A percentile compares a stretch with the other conserved stretches of the same genome.
These are phyloP conservation scores for Pygoscelis adeliae DNA, from an alignment of 2,113 vertebrate species.

Conservation along the genomic window DNA sequence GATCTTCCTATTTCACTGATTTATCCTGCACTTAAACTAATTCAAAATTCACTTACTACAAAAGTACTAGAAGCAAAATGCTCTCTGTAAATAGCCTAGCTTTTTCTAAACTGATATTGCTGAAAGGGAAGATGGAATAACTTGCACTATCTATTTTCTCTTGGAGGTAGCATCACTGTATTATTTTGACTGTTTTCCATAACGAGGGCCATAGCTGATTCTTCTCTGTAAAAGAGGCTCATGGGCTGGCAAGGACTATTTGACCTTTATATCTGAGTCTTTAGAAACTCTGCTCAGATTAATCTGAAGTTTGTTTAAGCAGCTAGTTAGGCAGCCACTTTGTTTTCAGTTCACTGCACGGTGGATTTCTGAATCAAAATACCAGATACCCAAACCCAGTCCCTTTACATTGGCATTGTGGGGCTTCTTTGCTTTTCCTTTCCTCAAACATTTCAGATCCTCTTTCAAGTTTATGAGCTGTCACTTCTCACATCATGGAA, in stretches of 20 bases:
- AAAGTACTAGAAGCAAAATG: constrained; percentile 52
- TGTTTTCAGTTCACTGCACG: background rate
- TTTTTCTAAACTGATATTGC: constrained; percentile 24
- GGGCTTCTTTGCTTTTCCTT: background rate
- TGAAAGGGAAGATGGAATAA: constrained; percentile 49
- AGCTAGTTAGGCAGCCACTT: background rate
- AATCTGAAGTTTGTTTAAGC: background rate
- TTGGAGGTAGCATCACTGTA: background rate
- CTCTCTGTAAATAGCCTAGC: constrained; percentile 61
- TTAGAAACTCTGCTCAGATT: background rate
- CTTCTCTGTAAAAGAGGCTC: background rate
- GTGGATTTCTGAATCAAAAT: background rate
- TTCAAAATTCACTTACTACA: constrained; percentile 73
- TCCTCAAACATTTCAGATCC: background rate
- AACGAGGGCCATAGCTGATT: background rate
- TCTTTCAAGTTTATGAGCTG: background rate
- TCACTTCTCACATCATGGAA: background rate
- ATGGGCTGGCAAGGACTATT: background rate
- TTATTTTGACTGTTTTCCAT: constrained; percentile 17
- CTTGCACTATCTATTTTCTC: constrained; percentile 18
- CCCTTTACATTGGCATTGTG: background rate
- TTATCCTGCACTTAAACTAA: constrained; percentile 77
- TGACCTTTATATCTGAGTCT: background rate
- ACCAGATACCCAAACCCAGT: background rate
- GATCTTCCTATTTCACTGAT: constrained; percentile 74